phyloP scores from a whole-genome alignment of 2,888 invertebrate genomes.

The Sminthurides aquaticus region DNA sequence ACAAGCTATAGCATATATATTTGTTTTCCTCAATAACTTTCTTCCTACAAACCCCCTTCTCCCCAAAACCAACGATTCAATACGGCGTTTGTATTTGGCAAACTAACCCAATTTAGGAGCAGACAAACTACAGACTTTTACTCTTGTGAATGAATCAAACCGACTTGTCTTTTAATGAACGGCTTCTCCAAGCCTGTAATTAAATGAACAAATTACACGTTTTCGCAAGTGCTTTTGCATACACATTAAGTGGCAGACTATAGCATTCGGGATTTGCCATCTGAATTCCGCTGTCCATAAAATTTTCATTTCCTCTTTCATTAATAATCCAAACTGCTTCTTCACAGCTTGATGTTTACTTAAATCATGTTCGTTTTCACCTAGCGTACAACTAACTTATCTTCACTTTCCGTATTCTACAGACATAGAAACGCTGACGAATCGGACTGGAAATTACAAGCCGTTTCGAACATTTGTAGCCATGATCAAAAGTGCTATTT shows the following conservation, averaged over 20 bases:
- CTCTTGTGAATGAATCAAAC: no score
- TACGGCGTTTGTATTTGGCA: no score
- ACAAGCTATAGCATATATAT: no score
- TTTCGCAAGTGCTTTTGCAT: not conserved
- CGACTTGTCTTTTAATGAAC: no score
- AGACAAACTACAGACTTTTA: no score
- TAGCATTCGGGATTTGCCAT: not conserved
- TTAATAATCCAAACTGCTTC: not conserved
- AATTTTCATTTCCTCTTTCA: not conserved
- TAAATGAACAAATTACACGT: not conserved
- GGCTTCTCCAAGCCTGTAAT: no score
- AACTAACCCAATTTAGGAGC: no score
- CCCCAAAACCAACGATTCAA: not conserved
- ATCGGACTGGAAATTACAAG: slow-evolving; percentile 54
- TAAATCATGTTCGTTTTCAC: not conserved
- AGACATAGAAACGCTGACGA: slow-evolving; percentile 54
- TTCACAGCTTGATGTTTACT: not conserved
- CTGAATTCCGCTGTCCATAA: not conserved
- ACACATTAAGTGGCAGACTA: not conserved
- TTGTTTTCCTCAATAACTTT: not conserved
- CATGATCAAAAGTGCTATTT: slow-evolving; percentile 53
- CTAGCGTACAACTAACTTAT: not conserved
- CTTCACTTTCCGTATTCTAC: slow-evolving; percentile 23
- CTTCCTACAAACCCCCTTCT: not conserved
- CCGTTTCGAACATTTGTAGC: slow-evolving; percentile 53